These are phyloP conservation scores for Ptychochromis oligacanthus DNA, from an alignment of 2,113 vertebrate species.

Conservation along the genomic window DNA sequence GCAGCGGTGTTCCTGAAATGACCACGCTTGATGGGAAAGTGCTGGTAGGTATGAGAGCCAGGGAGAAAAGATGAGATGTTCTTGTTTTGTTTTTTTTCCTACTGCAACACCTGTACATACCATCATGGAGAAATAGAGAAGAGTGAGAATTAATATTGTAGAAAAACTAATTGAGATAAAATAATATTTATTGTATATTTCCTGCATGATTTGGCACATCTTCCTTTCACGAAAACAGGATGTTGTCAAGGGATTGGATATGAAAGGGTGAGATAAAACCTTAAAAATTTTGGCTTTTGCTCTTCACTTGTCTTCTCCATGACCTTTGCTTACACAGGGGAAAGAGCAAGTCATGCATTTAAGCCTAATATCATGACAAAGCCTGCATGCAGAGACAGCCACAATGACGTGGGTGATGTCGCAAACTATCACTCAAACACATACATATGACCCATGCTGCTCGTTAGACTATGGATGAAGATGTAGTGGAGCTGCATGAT, in stretches of 20 bases:
- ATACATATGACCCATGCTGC: neutral
- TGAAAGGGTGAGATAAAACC: neutral
- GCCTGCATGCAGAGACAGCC: conserved; percentile 1
- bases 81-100: neutral
- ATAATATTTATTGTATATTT: neutral
- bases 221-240: neutral
- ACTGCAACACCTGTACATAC: neutral
- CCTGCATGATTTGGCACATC: neutral
- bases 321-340: neutral
- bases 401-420: conserved; percentile 14
- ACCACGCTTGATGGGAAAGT: neutral
- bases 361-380: neutral
- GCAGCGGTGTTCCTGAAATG: conserved; percentile 15
- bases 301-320: neutral
- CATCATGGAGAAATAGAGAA: neutral
- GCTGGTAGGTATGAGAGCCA: conserved; percentile 25
- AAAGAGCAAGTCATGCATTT: neutral
- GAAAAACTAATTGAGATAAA: neutral
- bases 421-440: conserved; percentile 6
- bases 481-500: neutral
- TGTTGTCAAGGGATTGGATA: neutral
- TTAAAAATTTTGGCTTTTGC: neutral
- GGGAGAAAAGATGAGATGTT: neutral
- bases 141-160: neutral
- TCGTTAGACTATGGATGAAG: neutral